phyloP scores from a whole-genome alignment of 2,113 vertebrate genomes.

The Xyrauchen texanus region DNA sequence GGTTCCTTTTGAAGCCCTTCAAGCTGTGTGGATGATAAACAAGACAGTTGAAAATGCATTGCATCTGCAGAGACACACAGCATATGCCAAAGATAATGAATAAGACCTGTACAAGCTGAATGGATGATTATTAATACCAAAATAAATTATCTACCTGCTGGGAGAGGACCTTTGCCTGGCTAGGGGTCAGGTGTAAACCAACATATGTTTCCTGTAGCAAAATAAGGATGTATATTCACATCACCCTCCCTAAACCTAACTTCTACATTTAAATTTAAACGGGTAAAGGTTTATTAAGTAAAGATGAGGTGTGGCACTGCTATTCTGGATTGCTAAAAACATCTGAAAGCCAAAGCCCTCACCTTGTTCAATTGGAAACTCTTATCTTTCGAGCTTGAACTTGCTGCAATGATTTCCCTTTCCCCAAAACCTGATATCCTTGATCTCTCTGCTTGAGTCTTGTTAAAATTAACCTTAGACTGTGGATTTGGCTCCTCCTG shows the following conservation, averaged over 20 bases:
- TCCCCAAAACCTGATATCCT: not conserved
- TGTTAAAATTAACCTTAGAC: not conserved
- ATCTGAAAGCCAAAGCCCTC: not conserved
- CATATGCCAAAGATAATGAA: not conserved
- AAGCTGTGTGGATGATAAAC: conserved; percentile 33
- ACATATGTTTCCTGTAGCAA: conserved; percentile 48
- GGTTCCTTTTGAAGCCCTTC: conserved; percentile 48
- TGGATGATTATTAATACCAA: not conserved
- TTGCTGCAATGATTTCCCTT: not conserved
- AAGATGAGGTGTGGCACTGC: no score
- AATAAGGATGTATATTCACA: conserved; percentile 9
- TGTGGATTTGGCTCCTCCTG: conserved; percentile 25
- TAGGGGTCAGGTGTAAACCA: conserved; percentile 51
- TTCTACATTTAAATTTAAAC: not conserved
- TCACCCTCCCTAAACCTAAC: not conserved
- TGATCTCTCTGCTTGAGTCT: conserved; percentile 15
- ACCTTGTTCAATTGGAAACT: conserved; percentile 43
- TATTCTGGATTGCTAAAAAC: no score
- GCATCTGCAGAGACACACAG: not conserved
- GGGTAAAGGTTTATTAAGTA: no score
- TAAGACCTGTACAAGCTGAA: not conserved
- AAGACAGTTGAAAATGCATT: not conserved
- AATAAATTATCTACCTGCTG: conserved; percentile 45
- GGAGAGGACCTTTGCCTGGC: conserved; percentile 55
- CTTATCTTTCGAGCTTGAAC: conserved; percentile 12